Base-by-base conservation (phyloP, 2,797 vertebrate genomes). In the Sebastolobus alascanus region DNA sequence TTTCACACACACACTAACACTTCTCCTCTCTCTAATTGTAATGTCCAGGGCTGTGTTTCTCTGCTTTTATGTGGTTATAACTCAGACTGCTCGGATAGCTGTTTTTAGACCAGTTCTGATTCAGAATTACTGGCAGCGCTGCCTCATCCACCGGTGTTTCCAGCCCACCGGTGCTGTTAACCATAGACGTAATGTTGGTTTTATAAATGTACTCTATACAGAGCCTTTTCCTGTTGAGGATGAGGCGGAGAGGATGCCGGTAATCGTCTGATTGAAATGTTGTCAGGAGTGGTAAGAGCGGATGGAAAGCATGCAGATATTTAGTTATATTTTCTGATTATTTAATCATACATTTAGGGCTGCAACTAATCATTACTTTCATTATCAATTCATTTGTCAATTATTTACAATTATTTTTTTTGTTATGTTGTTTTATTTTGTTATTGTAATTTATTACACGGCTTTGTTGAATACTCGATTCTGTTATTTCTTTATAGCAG, bases 81-180 rank as follows among this genome's bases (percentile, higher is more conserved):
- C 46, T 88, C 73, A 54, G 68, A 37, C 65, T 52, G 31, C 79
- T 77, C 18, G 0, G 38, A 74, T 64, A 60, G 52, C 84, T 87
- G 77, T 85, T 89, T 88, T 87, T 77, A 86, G 84, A 86, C 72
- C 58, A 46, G 22, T 82, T 89, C 64, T 79, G 78, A 89, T 84
- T 81, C 55, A 58, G 80, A 86, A 80, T 84, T 73, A 77, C 63
- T 35, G 74, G 37, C 73, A 73, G 22, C 40, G 37, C 67, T 68
- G 58, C 68, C 40, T 43, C 14, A 75, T 80, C 68, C 38, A n/a
- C 66, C 56, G 50, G 18, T 61, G 43, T 81, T 78, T 81, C 59
- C 72, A 66, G 35, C 70, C 55, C 75, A 63, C 56, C 35, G 78
- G 69, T 75, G 84, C 59, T 79, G 66, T 84, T 77, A 81, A 79